A percentile compares a stretch with the other conserved stretches of the same genome.
Conservation (phyloP, 2,797 vertebrate genomes). For the Chaetophractus vellerosus region DNA sequence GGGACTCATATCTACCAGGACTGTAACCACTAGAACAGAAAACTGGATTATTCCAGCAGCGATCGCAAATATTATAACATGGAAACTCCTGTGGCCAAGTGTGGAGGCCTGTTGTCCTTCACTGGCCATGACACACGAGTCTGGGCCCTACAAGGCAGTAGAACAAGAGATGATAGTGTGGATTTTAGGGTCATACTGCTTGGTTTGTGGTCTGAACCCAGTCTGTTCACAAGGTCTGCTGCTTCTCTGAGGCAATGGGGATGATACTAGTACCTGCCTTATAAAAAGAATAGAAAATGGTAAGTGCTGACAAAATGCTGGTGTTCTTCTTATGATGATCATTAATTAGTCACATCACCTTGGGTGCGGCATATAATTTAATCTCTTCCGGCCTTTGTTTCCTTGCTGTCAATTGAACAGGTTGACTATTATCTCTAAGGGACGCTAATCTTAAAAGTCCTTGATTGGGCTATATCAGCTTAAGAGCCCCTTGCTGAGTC, state of each 20-base stretch:
- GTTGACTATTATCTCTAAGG: neutral
- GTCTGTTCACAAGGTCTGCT: neutral
- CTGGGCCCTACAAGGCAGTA: neutral
- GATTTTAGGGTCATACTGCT: neutral
- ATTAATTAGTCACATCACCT: neutral
- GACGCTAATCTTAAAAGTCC: neutral
- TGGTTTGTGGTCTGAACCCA: neutral
- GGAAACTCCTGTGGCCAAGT: rapidly evolving
- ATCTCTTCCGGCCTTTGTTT: neutral
- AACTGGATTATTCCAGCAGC: neutral
- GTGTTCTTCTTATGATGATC: neutral
- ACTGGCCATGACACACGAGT: neutral
- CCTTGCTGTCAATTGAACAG: neutral
- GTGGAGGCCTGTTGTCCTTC: neutral
- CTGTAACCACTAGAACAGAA: rapidly evolving
- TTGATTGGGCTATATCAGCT: neutral
- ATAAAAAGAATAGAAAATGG: neutral
- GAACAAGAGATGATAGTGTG: neutral
- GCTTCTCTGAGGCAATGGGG: neutral
- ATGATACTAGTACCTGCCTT: neutral
- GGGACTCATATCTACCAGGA: neutral
- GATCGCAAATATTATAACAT: neutral
- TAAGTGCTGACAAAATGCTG: neutral
- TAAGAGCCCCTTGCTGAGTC: constrained; percentile 1
- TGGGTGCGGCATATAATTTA: neutral